Conservation (phyloP, 2,797 vertebrate genomes). For the Prionace glauca region DNA sequence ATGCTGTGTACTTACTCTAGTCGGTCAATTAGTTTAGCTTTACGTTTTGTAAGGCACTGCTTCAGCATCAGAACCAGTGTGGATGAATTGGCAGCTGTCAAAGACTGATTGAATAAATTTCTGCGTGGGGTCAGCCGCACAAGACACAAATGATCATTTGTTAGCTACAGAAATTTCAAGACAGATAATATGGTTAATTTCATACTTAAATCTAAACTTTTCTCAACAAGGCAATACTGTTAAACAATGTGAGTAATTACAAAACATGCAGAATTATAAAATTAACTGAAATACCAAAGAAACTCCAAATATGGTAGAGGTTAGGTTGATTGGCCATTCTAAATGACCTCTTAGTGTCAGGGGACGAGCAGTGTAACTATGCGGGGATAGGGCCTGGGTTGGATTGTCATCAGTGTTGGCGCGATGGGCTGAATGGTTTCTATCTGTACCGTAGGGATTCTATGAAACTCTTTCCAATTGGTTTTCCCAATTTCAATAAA, state of each 20-base stretch:
- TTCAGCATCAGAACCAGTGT: conserved; percentile 78
- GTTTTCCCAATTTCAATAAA: background rate
- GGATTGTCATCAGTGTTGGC: too few relatives aligned
- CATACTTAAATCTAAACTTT: background rate
- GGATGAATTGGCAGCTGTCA: conserved; percentile 65
- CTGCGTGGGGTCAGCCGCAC: conserved; percentile 72
- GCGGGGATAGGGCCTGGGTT: too few relatives aligned
- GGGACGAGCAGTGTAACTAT: too few relatives aligned
- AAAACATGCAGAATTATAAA: background rate
- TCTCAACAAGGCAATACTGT: background rate
- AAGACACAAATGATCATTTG: conserved; percentile 74
- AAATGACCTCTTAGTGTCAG: too few relatives aligned
- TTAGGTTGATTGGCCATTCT: too few relatives aligned
- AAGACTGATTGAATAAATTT: conserved; percentile 69
- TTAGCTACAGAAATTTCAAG: conserved; percentile 44
- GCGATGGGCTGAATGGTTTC: too few relatives aligned
- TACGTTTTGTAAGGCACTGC: conserved; percentile 78
- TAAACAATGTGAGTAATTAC: background rate
- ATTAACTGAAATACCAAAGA: background rate
- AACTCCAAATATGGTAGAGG: too few relatives aligned
- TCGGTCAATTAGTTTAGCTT: conserved; percentile 60
- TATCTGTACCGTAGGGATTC: too few relatives aligned
- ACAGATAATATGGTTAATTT: background rate
- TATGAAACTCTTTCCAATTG: background rate
- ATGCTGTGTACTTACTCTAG: conserved; percentile 69